Base-by-base conservation (phyloP, 2,797 vertebrate species). In the Rhinophrynus dorsalis region DNA sequence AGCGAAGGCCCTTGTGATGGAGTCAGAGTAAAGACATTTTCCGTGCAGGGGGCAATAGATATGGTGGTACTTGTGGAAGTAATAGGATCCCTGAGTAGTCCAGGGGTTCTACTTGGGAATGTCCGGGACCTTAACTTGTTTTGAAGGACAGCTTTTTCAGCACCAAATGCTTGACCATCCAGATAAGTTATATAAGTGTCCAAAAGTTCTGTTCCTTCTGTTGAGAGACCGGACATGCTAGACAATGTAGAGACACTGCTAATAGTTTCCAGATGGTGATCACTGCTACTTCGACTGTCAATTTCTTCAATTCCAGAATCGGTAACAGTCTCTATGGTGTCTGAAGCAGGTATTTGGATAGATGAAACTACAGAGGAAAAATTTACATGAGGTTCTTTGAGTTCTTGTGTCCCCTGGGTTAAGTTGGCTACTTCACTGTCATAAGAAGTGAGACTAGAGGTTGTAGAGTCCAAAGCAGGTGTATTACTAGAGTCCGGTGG, bases 381-480 rank as follows among this genome's bases (percentile, higher is more conserved):
- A 67, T 77, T 20, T 68, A 81, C 1, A 26, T 79, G 40, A 75
- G 81, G 26, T 76, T 84, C 75, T 81, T 84, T 79, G 0, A 76
- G 32, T 20, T 80, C 77, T 0, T 77, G 86, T 0, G 81, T 86
- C 18, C 80, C 87, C 77, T 95, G 94, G 51, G 95, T 96, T 68
- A 96, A 81, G 40, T 94, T 95, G n/a, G 95, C 95, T 72, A 96
- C 95, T 78, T 97, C 95, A 4, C 95, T 97, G 81, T 97, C 95
- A 2, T 97, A 97, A 3, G 95, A 96, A 0, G 95, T 96, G 70
- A 97, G 89, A 85, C 95, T 96, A 38, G 95, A 96, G 2, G 94
- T 88, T 0, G 95, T 95, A 69, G 95, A 97, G 82, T 97, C 95
- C 17, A 93, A 88, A 2, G 93, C 78, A 75, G 94, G 89, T 0